Conservation (phyloP, 2,113 vertebrate genomes). For the Nyctereutes procyonoides region DNA sequence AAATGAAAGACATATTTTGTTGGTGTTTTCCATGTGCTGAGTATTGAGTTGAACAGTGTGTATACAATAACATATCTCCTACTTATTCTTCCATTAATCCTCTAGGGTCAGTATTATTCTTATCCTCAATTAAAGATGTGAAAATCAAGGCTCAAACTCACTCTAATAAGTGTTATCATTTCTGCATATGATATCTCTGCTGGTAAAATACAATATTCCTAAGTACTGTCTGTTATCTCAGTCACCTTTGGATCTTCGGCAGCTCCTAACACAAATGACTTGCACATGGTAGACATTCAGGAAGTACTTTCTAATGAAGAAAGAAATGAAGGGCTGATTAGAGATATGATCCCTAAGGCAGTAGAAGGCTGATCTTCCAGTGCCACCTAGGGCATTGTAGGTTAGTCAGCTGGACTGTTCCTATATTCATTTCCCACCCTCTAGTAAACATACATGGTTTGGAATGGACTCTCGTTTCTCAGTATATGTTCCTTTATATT, state of each 20-base stretch:
- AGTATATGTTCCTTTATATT: background rate
- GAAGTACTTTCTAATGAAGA: background rate
- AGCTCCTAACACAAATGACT: background rate
- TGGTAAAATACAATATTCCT: background rate
- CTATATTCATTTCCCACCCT: background rate
- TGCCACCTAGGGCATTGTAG: background rate
- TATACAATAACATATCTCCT: background rate
- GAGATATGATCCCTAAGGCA: background rate
- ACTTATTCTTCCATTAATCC: background rate
- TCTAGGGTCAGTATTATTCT: background rate
- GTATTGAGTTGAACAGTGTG: background rate
- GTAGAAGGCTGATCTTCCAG: background rate
- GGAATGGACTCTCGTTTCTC: background rate
- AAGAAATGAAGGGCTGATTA: background rate
- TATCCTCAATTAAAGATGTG: background rate
- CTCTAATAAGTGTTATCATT: background rate
- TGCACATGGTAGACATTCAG: background rate
- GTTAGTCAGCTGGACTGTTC: background rate
- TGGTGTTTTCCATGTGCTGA: background rate
- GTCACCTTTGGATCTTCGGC: background rate
- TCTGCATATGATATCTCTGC: background rate
- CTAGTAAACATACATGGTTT: background rate
- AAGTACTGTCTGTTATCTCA: background rate
- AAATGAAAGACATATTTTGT: background rate
- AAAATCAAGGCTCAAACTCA: background rate